These are phyloP conservation scores for Melopsittacus undulatus DNA, from an alignment of 2,797 vertebrate genomes.

Conservation along the genomic window DNA sequence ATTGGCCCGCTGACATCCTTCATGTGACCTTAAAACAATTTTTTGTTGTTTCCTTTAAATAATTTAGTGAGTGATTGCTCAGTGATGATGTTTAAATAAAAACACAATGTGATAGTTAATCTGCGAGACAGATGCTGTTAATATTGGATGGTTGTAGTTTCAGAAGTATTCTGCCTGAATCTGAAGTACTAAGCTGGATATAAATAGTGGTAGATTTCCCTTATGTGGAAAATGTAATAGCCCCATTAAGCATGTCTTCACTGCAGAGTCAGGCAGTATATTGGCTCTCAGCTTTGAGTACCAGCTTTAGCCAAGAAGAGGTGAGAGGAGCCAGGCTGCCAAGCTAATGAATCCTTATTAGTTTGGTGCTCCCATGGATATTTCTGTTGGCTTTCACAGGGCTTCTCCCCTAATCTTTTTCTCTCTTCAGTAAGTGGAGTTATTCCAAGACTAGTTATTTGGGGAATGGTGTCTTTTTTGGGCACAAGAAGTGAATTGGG, in stretches of 20 bases:
- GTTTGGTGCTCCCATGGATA: neutral
- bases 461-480: neutral
- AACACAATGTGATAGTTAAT: conserved; percentile 68
- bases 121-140: conserved; percentile 65
- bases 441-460: neutral
- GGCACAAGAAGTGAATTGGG: neutral
- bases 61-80: conserved; percentile 65
- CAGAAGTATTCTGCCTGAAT: conserved; percentile 55
- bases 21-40: conserved; percentile 63
- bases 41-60: conserved; percentile 66
- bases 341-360: neutral
- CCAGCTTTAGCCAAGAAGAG: neutral
- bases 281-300: neutral
- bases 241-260: conserved; percentile 32
- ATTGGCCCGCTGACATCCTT: conserved; percentile 48
- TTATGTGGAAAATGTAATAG: conserved; percentile 55
- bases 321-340: neutral
- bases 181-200: conserved; percentile 46
- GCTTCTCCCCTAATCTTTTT: neutral
- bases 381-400: neutral
- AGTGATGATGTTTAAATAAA: conserved; percentile 71
- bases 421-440: neutral
- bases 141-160: conserved; percentile 61
- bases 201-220: conserved; percentile 62
- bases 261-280: neutral